Conservation (phyloP, 1,140 invertebrate species). For the Fopius arisanus region DNA sequence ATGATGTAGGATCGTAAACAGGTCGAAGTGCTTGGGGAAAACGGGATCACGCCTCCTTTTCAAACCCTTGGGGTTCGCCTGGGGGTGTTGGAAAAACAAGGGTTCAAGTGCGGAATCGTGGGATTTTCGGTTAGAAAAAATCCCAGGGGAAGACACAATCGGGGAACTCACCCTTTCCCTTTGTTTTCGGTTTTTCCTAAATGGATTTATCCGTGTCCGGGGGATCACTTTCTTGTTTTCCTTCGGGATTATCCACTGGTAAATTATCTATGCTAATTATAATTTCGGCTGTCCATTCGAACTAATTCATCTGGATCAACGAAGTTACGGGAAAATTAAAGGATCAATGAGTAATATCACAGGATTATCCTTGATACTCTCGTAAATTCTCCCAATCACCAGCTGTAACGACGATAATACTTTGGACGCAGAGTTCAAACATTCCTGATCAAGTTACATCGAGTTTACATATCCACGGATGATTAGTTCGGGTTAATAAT, state of each 20-base stretch:
- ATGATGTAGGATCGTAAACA: not conserved
- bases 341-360: not conserved
- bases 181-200: not conserved
- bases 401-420: not conserved
- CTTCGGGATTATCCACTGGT: no score
- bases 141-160: not conserved
- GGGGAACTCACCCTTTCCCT: not conserved
- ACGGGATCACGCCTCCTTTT: not conserved
- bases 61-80: not conserved
- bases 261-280: no score
- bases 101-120: not conserved
- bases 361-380: not conserved
- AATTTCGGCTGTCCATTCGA: not conserved
- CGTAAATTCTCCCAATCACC: not conserved
- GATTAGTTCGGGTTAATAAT: not conserved
- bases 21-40: not conserved
- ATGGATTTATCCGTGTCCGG: no score
- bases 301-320: not conserved
- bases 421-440: not conserved
- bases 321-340: not conserved
- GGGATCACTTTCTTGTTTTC: no score
- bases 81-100: not conserved
- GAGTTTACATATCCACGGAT: not conserved
- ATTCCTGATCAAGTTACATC: not conserved
- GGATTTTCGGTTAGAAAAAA: not conserved